phyloP scores from a whole-genome alignment of 2,113 vertebrate genomes.

The Malurus cyaneus region DNA sequence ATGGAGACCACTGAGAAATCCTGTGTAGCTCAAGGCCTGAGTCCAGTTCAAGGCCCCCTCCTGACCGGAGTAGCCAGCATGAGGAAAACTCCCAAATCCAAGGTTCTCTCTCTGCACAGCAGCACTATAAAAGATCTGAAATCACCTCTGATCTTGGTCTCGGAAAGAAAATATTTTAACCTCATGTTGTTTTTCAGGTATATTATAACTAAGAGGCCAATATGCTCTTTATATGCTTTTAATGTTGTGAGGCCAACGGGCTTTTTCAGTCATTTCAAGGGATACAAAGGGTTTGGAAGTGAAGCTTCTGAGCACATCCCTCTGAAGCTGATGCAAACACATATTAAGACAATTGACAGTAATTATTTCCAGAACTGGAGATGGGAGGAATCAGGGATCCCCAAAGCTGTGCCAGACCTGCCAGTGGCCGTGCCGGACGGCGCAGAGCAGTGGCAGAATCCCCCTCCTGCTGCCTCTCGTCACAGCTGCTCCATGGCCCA shows the following conservation, averaged over 20 bases:
- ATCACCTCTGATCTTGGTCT: neutral
- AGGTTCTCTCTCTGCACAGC: neutral
- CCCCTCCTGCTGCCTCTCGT: conserved; percentile 86
- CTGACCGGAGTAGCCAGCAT: neutral
- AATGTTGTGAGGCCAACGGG: too few species aligned
- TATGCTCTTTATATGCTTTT: fast-evolving
- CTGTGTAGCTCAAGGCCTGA: neutral
- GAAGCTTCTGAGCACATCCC: neutral
- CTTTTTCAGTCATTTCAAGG: neutral
- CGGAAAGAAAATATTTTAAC: neutral
- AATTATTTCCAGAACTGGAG: too few species aligned
- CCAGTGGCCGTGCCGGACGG: conserved; percentile 94
- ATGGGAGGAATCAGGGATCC: fast-evolving
- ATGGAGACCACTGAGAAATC: neutral
- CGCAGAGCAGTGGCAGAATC: conserved; percentile 85
- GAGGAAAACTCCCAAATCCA: neutral
- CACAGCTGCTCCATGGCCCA: conserved; percentile 81
- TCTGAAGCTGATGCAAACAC: fast-evolving
- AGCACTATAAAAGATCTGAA: neutral
- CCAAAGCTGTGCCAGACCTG: conserved; percentile 76
- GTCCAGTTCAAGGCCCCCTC: neutral
- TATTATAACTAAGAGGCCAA: neutral
- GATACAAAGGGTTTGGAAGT: neutral
- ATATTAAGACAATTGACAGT: fast-evolving
- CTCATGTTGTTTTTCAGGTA: neutral